Evolutionary conservation across 2,113 vertebrate species (phyloP).

Genomic region (Zapus hudsonius): DNA sequence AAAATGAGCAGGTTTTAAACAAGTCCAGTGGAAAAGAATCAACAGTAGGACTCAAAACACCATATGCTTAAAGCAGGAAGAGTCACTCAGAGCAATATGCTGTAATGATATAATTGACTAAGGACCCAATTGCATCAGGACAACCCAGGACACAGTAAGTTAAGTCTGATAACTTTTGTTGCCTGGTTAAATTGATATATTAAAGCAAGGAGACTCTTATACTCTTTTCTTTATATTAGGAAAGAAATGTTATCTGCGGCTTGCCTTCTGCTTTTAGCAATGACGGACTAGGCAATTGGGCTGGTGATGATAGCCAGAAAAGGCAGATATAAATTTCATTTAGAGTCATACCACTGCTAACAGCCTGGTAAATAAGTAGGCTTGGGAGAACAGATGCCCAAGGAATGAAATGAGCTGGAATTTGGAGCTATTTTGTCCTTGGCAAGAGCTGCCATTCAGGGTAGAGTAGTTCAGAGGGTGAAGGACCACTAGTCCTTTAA

Average conservation of each 20-base stretch:
- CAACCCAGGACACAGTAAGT: conserved; percentile 80
- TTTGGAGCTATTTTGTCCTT: background rate
- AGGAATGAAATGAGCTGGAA: background rate
- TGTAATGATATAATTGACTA: conserved; percentile 86
- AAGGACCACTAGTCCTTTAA: background rate
- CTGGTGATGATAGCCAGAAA: background rate
- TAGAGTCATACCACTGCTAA: background rate
- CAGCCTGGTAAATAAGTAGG: background rate
- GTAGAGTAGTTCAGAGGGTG: background rate
- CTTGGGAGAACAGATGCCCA: background rate
- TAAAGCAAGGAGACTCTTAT: conserved; percentile 76
- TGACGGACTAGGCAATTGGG: conserved; percentile 20
- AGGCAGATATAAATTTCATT: background rate
- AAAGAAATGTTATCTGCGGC: conserved; percentile 76
- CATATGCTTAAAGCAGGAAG: conserved; percentile 84
- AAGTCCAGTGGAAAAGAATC: conserved; percentile 87
- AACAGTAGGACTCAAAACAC: conserved; percentile 84
- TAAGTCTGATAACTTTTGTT: conserved; percentile 70
- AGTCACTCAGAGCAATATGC: conserved; percentile 82
- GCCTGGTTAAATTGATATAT: conserved; percentile 80
- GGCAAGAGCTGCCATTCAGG: background rate
- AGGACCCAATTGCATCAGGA: conserved; percentile 83
- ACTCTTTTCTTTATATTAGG: conserved; percentile 80
- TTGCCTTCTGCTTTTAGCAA: conserved; percentile 35
- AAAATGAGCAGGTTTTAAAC: conserved; percentile 85